Base-by-base conservation (phyloP, 2,797 vertebrate species). In the Tarsius wallacei region DNA sequence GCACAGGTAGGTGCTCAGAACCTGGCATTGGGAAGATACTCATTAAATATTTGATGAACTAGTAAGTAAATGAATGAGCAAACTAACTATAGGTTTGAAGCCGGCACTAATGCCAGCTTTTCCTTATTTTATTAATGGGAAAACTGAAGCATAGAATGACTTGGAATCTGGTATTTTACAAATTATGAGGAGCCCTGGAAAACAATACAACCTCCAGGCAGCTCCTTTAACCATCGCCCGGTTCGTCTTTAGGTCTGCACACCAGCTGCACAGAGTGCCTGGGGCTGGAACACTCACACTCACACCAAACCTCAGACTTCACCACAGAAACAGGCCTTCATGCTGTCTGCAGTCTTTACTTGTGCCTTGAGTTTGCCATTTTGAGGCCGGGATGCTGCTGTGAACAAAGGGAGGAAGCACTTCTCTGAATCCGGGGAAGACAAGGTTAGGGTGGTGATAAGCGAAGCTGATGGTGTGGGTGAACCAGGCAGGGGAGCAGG, bases 141-240 rank as follows among this genome's bases (percentile, higher is more conserved):
- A 95, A 86, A 87, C 12, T 10, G 66, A 78, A 5, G 36, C 57
- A 76, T 28, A 78, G 63, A 83, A 17, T 9, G 49, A 49, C 87
- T 76, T 87, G 68, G 83, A 91, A 53, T 49, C 55, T 36, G 24
- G 15, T 73, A 70, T 81, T 89, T 97, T 63, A 47, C 42, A 63
- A 71, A 80, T 68, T 74, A 57, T 7, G n/a, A 59, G 63, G 51
- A 74, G n/a, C 4, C 47, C n/a, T 70, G 53, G 6, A 16, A 55
- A 88, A 86, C 42, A 71, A 1, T 26, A 57, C 24, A 73, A 3
- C 66, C 63, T 76, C 12, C n/a, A 49, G 5, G 68, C 22, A 78
- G 5, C 13, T 31, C 42, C 4, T 14, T 31, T 24, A 59, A 19
- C 2, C 24, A 2, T 53, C 31, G 51, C 2, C 16, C 47, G 31